Base-by-base conservation (phyloP, 2,888 invertebrate species). In the Habrosyne pyritoides region DNA sequence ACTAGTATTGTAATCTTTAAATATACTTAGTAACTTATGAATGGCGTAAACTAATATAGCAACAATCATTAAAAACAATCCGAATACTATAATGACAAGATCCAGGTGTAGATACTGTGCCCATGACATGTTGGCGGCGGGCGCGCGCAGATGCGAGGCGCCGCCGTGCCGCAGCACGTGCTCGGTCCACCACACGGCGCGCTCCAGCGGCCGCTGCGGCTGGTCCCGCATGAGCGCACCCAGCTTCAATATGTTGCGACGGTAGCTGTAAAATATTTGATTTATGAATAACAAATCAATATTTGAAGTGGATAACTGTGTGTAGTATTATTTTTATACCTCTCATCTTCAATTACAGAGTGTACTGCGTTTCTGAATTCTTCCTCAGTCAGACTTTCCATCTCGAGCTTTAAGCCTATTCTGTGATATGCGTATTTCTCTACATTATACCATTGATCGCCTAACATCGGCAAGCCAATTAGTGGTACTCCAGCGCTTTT, bases 361-460 rank as follows among this genome's bases (percentile, higher is more conserved):
- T 69, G 52, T 0, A 89, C 75, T 0, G 81, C 71, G 10, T 69
- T 56, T 10, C 59, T 72, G 0, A 90, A 63, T 3, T 60, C 48
- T 22, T 80, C 73, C 57, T 83, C 82, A 4, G 71, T 77, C 0
- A 86, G 53, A 0, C 66, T 63, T 0, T 67, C 62, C n/a, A 84
- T 53, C 8, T 81, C 69, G 0, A 86, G 50, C 28, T 65, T 63
- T 0, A 75, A 26, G 2, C 87, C 88, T 61, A 87, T 84, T 26
- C 74, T 71, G 36, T 73, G 70, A 2, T 69, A 55, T 0, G 67
- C 69, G 56, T 79, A 86, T 64, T 77, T 83, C 59, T 81, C 85
- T 0, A 79, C 82, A 57, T 93, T 93, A 28, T 69, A 83, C 75
- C 83, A 83, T 58, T 93, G 93, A 58, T 93, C 93, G 1, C 74